phyloP scores from a whole-genome alignment of 2,797 vertebrate species.

The Zenarchopterus dispar region DNA sequence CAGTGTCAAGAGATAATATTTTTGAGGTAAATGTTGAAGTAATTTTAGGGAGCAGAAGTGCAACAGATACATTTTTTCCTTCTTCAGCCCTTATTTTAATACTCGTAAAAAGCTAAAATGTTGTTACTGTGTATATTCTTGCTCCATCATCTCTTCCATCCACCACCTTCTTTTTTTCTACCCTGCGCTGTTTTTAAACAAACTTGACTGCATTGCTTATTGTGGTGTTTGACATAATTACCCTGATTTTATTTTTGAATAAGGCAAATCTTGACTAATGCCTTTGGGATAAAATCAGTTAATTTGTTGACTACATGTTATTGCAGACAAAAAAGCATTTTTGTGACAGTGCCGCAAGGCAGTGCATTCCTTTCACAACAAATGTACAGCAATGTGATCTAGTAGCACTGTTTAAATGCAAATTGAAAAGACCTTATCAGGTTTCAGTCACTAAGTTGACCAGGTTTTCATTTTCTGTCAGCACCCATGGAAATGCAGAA shows the following conservation, averaged over 20 bases:
- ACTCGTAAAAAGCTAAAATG: no score
- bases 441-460: constrained; percentile 6
- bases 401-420: constrained; percentile 12
- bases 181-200: constrained; percentile 2
- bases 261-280: background rate
- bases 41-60: no score
- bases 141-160: constrained; percentile 6
- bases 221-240: constrained; percentile 2
- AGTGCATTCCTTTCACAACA: constrained; percentile 1
- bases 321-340: background rate
- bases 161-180: background rate
- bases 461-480: constrained; percentile 16
- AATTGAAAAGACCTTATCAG: constrained; percentile 1
- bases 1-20: constrained; percentile 25
- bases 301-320: background rate
- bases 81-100: no score
- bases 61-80: no score
- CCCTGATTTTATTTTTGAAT: background rate
- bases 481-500: constrained; percentile 10
- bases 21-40: background rate
- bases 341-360: background rate
- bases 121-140: constrained; percentile 22
- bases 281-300: background rate
- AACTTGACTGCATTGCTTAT: constrained; percentile 1
- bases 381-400: background rate